Evolutionary conservation across 2,797 vertebrate species (phyloP), one percentile per base, ranked within the genome.

Genomic region (Chaetodon trifasciatus): DNA sequence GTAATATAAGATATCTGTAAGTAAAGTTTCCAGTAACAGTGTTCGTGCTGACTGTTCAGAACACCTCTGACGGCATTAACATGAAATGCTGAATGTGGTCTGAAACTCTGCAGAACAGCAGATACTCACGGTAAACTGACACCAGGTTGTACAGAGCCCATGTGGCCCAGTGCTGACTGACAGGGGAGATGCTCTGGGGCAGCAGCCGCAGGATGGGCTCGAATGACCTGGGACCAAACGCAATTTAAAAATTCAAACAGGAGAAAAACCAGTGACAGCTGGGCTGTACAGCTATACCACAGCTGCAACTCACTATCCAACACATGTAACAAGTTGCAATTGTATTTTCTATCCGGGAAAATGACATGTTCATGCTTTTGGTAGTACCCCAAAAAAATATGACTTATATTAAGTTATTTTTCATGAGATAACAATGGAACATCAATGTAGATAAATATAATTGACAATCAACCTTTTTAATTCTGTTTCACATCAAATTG

Each of bases 121-220:
- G 60, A 89, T 91, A 98, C 98, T 98, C 95, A 99, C 98, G 96
- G 93, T 99, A 99, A 87, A 99, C 98, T 16, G 98, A 98, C 68
- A 99, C 97, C 49, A 99, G 95, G 95, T 99, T 99, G 91, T 93
- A 99, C 37, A 99, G 96, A 1, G 98, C 98, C 98, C 98, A 99
- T 0, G 98, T 99, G 49, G 98, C 98, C 98, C 98, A 99, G 91
- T 99, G 98, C 93, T 99, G 98, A 89, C 98, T 99, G 89, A 99
- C 97, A 0, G 98, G 97, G 12, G 98, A 95, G 78, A 98, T 96
- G 47, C 96, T 89, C 94, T 99, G 98, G 55, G 98, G 97, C 76
- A 99, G 96, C 73, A 99, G 97, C 23, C 98, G 96, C 42, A 99
- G 96, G 86, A 99, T 99, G 8, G 98, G 98, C 89, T 99, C 98